Evolutionary conservation across 1,140 invertebrate species (phyloP).

Genomic region (Lordiphosa stackelbergi): DNA sequence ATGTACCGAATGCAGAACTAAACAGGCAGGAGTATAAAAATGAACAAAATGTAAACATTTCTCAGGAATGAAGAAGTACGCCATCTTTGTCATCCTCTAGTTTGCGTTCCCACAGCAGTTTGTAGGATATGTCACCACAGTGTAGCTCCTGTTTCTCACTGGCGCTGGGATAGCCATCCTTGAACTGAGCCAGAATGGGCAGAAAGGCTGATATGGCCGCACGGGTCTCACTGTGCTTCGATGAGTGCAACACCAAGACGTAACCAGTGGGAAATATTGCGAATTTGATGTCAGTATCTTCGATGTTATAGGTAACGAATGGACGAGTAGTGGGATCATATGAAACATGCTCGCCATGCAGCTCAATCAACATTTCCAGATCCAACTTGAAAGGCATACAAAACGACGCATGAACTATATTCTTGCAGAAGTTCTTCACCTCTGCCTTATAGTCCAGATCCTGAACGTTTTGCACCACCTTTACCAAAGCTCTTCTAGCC

Average conservation of each 20-base stretch:
- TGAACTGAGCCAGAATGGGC: conserved; percentile 40
- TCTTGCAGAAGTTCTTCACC: conserved; percentile 31
- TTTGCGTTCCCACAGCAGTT: conserved; percentile 48
- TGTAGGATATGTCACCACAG: conserved; percentile 38
- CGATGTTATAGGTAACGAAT: conserved; percentile 46
- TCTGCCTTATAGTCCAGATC: conserved; percentile 43
- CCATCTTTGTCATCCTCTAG: conserved; percentile 47
- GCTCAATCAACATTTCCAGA: conserved; percentile 23
- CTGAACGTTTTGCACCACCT: conserved; percentile 34
- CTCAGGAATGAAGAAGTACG: conserved; percentile 37
- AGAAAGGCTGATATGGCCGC: conserved; percentile 37
- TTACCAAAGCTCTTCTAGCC: conserved; percentile 30
- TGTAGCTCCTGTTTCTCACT: conserved; percentile 12
- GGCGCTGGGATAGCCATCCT: conserved; percentile 29
- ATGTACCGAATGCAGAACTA: conserved; percentile 38
- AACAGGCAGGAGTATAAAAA: conserved; percentile 6
- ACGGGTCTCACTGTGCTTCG: conserved; percentile 33
- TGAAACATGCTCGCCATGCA: conserved; percentile 18
- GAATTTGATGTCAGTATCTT: conserved; percentile 27
- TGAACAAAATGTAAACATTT: background rate
- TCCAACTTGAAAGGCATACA: conserved; percentile 54
- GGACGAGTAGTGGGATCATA: conserved; percentile 28
- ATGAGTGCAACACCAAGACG: conserved; percentile 40
- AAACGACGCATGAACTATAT: conserved; percentile 47
- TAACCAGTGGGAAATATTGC: conserved; percentile 49